Conservation (phyloP, 2,797 vertebrate genomes). For the Rhynchonycteris naso region DNA sequence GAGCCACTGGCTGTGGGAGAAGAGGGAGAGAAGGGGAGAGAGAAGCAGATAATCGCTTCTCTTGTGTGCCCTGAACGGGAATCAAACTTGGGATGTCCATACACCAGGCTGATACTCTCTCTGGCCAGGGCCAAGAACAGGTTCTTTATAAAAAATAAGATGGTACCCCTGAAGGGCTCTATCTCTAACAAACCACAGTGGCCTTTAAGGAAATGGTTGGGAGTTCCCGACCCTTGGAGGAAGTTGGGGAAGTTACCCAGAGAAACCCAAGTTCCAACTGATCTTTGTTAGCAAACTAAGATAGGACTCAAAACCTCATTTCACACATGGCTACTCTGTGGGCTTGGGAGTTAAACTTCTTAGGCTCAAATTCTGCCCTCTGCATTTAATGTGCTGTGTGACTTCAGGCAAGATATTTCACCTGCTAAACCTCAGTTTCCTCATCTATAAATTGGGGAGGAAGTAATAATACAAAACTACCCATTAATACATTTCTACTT, state of each 20-base stretch:
- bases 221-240: not conserved
- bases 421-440: not conserved
- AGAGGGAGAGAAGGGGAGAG: no score
- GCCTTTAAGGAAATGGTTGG: not conserved
- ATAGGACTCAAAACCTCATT: not conserved
- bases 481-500: not conserved
- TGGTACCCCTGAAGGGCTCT: slow-evolving; percentile 96
- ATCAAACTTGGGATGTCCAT: no score
- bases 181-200: slow-evolving; percentile 86
- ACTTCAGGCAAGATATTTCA: not conserved
- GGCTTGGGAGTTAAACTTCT: not conserved
- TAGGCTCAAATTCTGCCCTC: not conserved
- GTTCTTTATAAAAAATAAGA: slow-evolving; percentile 98
- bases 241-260: not conserved
- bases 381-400: not conserved
- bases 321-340: not conserved
- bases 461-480: not conserved
- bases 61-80: no score
- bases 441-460: not conserved
- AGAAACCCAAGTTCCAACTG: not conserved
- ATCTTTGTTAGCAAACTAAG: not conserved
- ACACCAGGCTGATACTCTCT: no score
- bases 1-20: no score
- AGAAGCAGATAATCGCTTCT: no score
- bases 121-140: slow-evolving; percentile 88